A percentile compares a stretch with the other conserved stretches of the same genome.
Conservation (phyloP, 2,888 invertebrate species). For the Dioctria rufipes region DNA sequence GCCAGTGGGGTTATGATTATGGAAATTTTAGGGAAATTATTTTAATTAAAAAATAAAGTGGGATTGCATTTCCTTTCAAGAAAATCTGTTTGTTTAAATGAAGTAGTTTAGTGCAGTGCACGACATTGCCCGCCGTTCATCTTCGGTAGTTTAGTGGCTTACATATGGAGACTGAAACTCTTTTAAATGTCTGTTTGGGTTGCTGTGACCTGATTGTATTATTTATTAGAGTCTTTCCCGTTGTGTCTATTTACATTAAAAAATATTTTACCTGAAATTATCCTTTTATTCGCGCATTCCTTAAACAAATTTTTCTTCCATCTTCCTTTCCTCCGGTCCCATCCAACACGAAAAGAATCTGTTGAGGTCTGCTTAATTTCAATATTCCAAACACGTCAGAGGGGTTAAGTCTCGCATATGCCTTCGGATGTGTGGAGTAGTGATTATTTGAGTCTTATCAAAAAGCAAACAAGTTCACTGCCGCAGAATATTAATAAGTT, state of each 20-base stretch:
- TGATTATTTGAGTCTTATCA: slow-evolving; percentile 52
- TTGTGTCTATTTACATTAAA: not conserved
- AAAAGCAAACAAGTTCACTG: slow-evolving; percentile 49
- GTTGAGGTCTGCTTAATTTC: not conserved
- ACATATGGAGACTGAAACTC: not conserved
- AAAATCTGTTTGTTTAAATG: no score
- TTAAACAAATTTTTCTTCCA: not conserved
- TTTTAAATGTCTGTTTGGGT: no score
- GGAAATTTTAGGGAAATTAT: not conserved
- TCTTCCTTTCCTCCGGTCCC: no score
- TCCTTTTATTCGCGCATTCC: not conserved
- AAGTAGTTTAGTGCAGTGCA: no score
- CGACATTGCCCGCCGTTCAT: no score
- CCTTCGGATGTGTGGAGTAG: slow-evolving; percentile 42
- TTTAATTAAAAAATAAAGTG: not conserved
- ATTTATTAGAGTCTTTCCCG: not conserved
- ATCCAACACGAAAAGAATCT: not conserved
- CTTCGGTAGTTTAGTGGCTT: not conserved
- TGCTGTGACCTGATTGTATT: no score
- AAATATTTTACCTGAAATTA: not conserved
- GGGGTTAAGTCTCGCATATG: not conserved
- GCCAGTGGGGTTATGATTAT: not conserved
- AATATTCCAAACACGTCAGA: slow-evolving; percentile 31
- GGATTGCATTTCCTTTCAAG: no score
- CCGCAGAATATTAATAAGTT: slow-evolving; percentile 46